Evolutionary conservation across 2,797 vertebrate species (phyloP), one percentile per base, ranked within the genome.

Genomic region (Pteronotus mesoamericanus): DNA sequence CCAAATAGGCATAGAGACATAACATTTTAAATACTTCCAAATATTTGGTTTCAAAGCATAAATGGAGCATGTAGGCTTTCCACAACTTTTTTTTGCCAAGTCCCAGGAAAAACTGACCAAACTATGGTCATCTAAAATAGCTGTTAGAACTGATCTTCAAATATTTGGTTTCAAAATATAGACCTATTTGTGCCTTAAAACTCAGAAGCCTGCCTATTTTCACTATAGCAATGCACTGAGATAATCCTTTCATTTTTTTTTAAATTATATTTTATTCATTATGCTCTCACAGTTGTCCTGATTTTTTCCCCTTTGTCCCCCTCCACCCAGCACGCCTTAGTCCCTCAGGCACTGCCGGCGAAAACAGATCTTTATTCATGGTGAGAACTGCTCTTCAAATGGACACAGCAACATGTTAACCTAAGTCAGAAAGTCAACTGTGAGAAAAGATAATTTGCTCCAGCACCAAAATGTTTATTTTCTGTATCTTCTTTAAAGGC

Each of bases 31-130:
- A 96, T 95, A 92, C 64, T 97, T 95, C 44, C 93, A 96, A 96
- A 94, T 96, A 97, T 96, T 97, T 97, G 91, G 89, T 94, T 97
- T 96, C 89, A 95, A 95, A 96, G 95, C 88, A 92, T 95, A 96
- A 96, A 96, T 91, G 94, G 79, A 96, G 84, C 94, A 94, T 95
- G 95, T 97, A 82, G 92, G 95, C 68, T 95, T 94, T 94, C 75
- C 91, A 92, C 91, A 96, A 94, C 89, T 95, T 95, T 92, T 61
- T 75, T 78, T 85, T 96, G 97, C 96, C 97, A 97, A 96, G 68
- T 93, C 86, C 86, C 95, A 91, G 93, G 74, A 94, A 96, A 95
- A 89, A 84, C 59, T 92, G 89, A 96, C 94, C 91, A 66, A 77
- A 59, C 88, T 84, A 77, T 69, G 88, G 94, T 93, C 97, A 97